Evolutionary conservation across 2,113 vertebrate genomes (phyloP), one percentile per base, ranked within the genome.

Genomic region (Anoura caudifer): DNA sequence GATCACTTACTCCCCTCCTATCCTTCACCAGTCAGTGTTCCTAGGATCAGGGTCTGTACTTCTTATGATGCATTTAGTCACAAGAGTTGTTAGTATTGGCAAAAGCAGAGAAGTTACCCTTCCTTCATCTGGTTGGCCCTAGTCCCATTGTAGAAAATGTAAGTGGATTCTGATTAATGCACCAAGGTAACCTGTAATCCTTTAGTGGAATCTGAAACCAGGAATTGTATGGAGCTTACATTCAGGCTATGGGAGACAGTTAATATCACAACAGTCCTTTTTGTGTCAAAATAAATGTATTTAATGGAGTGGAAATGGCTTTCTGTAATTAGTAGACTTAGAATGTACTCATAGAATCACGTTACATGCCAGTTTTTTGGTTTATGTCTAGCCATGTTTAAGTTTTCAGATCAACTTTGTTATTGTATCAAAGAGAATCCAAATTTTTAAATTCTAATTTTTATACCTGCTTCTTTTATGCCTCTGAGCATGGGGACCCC

Each of bases 171-270:
- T 97, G 95, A 93, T 87, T 91, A 96, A 86, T 82, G 95, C 91
- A 95, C 97, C 89, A 96, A 87, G 94, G 97, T 96, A 95, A 97
- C 95, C 94, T 91, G 5, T 96, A 97, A 95, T 96, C 97, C 94
- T 91, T 90, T 69, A 93, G 73, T 97, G 91, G 97, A 97, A 96
- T 97, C 97, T 95, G 87, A 96, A 96, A 96, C 91, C 80, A 76
- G 50, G 73, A 84, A 97, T 96, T 95, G 70, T 89, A n/a, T 83
- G 56, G 80, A 82, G 87, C 75, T 94, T 96, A 95, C 56, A 59
- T 92, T 94, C 79, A 87, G 50, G 41, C 95, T 94, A 69, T 93
- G 67, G 72, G 80, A 96, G 89, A 91, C 87, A 85, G 89, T 94
- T 95, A 87, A 84, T 97, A 94, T 97, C 87, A 96, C 75, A 93